A percentile compares a stretch with the other conserved stretches of the same genome.
Conservation (phyloP, 2,797 vertebrate genomes). For the Schizothorax lantsangensis region DNA sequence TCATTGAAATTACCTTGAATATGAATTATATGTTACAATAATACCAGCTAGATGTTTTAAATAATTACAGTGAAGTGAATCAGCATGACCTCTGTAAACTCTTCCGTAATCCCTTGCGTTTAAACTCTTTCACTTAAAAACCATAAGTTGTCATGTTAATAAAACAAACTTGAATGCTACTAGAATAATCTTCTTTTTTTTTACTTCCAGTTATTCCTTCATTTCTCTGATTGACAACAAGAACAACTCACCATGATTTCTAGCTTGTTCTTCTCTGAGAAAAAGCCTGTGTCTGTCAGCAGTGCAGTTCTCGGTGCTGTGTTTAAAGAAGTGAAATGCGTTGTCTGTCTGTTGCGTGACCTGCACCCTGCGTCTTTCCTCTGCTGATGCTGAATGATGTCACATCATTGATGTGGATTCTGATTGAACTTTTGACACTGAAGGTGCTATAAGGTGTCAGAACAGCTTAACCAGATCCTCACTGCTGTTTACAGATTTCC, state of each 20-base stretch:
- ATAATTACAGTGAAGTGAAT: not conserved
- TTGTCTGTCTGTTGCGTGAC: not conserved
- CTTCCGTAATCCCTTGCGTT: not conserved
- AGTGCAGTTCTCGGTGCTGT: not conserved
- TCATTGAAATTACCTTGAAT: not conserved
- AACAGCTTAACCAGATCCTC: not conserved
- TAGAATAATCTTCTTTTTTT: not conserved
- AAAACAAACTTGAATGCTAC: not conserved
- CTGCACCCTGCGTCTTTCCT: not conserved
- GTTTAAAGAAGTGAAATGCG: not conserved
- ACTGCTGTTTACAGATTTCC: not conserved
- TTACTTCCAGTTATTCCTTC: not conserved
- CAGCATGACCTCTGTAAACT: not conserved
- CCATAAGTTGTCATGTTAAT: not conserved
- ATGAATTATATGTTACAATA: not conserved
- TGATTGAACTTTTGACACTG: not conserved
- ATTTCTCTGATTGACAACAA: not conserved
- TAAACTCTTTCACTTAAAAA: not conserved
- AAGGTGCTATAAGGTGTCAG: not conserved
- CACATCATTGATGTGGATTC: not conserved
- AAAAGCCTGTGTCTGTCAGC: not conserved
- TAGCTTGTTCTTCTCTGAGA: not conserved
- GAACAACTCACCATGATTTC: constrained; percentile 15
- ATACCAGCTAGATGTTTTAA: not conserved
- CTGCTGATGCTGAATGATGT: not conserved